These are phyloP conservation scores for Anolis carolinensis DNA, from an alignment of 2,113 vertebrate genomes.

Conservation along the genomic window DNA sequence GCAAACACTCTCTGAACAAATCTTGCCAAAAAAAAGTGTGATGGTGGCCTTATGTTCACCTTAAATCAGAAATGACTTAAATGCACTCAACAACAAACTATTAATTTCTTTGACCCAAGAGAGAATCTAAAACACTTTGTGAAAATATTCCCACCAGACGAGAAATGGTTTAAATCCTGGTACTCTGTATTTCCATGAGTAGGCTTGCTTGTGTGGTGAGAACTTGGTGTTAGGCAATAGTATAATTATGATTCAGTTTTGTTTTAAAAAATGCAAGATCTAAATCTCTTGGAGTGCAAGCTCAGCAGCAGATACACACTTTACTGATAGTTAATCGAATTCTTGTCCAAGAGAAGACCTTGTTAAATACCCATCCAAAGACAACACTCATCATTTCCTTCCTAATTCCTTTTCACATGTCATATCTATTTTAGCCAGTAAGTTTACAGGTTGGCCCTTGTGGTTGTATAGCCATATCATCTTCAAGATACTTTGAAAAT, in stretches of 20 bases:
- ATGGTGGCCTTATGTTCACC: too few species aligned
- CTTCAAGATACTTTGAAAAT: background rate
- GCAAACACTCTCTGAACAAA: too few species aligned
- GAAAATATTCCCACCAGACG: conserved; percentile 22
- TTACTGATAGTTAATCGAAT: background rate
- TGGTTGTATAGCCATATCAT: too few species aligned
- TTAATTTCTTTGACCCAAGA: background rate
- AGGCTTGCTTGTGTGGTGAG: background rate
- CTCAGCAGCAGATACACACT: background rate
- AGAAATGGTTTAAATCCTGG: background rate
- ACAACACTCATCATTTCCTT: background rate
- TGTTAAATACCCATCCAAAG: background rate
- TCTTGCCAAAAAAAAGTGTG: too few species aligned
- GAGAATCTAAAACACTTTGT: background rate
- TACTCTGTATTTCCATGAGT: too few species aligned
- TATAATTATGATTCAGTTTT: too few species aligned
- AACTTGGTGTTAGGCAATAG: background rate
- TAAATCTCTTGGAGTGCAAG: too few species aligned
- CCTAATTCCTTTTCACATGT: background rate
- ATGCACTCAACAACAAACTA: background rate
- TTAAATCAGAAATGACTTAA: too few species aligned
- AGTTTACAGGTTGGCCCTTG: too few species aligned
- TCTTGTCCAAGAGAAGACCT: background rate
- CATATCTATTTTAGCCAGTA: background rate
- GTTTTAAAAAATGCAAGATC: too few species aligned